A percentile compares a stretch with the other conserved stretches of the same genome.
phyloP scores from a whole-genome alignment of 2,797 vertebrate species.

The Tadarida brasiliensis region DNA sequence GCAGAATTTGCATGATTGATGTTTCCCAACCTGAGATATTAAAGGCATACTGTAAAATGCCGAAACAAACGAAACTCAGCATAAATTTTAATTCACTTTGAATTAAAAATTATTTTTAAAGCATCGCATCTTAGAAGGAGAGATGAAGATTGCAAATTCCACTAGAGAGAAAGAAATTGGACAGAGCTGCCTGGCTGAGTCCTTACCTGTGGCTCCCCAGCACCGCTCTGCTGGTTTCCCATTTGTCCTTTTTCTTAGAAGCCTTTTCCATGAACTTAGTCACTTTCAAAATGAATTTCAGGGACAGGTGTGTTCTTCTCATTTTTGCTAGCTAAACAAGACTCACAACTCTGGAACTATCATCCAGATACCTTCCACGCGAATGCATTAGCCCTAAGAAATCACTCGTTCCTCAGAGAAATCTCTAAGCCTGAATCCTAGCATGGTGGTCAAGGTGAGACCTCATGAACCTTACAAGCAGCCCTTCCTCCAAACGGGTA shows the following conservation, averaged over 20 bases:
- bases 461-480: background rate
- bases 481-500: background rate
- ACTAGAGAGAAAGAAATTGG: background rate
- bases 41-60: background rate
- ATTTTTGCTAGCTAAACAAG: background rate
- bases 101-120: constrained; percentile 14
- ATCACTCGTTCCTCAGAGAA: background rate
- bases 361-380: background rate
- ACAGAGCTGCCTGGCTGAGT: background rate
- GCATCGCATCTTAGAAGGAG: background rate
- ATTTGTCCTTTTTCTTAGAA: background rate
- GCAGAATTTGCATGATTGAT: background rate
- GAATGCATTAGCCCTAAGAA: fast-evolving
- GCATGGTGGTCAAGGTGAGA: background rate
- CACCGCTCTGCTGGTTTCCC: background rate
- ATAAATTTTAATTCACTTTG: background rate
- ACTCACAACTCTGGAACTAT: fast-evolving
- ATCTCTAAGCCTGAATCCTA: background rate
- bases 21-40: background rate
- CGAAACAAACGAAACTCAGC: background rate
- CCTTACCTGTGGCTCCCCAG: background rate
- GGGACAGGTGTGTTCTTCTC: background rate
- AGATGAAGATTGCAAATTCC: background rate
- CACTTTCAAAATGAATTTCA: background rate
- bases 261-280: background rate